Percentiles rank a stretch among this genome's conserved stretches.
Evolutionary conservation across 2,113 vertebrate genomes (phyloP).

Genomic region (Sminthopsis crassicaudata): DNA sequence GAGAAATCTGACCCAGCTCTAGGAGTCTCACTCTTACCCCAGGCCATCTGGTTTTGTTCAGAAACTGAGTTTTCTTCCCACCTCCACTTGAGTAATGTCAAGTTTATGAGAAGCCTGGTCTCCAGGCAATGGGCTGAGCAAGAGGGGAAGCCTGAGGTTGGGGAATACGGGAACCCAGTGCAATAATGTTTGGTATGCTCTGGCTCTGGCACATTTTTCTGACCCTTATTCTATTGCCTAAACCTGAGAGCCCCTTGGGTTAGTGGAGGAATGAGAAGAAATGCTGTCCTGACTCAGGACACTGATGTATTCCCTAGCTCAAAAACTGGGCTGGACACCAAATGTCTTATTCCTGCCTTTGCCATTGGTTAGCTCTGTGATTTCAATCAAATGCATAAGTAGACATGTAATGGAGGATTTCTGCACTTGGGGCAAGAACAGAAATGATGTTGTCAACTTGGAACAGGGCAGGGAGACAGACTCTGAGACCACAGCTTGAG

Average conservation of each 20-base stretch:
- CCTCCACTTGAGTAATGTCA: slow-evolving; percentile 31
- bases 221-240: not conserved
- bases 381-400: not conserved
- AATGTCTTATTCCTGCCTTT: slow-evolving; percentile 25
- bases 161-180: not conserved
- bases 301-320: not conserved
- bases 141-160: slow-evolving; percentile 26
- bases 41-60: slow-evolving; percentile 22
- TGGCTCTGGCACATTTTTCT: slow-evolving; percentile 31
- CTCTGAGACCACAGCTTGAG: not conserved
- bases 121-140: not conserved
- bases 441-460: not conserved
- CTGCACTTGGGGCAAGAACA: not conserved
- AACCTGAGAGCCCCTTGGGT: slow-evolving; percentile 11
- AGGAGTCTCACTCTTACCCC: not conserved
- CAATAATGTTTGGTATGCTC: not conserved
- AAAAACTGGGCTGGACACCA: not conserved
- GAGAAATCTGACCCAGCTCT: not conserved
- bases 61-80: not conserved
- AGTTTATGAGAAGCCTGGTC: not conserved
- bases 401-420: not conserved
- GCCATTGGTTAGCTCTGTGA: slow-evolving; percentile 30
- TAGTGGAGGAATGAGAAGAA: slow-evolving; percentile 18
- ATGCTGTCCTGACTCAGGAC: not conserved
- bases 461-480: not conserved